Evolutionary conservation across 2,113 vertebrate species (phyloP).

Genomic region (Thalassoma bifasciatum): DNA sequence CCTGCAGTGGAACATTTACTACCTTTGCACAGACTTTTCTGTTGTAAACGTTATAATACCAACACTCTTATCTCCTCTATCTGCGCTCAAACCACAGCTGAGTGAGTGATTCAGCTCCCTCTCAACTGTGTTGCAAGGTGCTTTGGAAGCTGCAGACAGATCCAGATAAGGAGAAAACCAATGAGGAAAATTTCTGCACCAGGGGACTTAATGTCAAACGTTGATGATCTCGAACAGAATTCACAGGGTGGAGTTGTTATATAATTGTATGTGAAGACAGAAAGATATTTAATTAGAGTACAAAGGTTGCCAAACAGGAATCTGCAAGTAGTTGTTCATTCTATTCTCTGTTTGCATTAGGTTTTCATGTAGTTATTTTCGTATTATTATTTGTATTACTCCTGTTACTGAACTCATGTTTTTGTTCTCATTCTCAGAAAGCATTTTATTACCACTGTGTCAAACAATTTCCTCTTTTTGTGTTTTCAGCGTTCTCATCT

Average conservation of each 20-base stretch:
- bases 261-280: slow-evolving; percentile 4
- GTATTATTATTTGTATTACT: not conserved
- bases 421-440: slow-evolving; percentile 8
- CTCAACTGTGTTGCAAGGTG: not conserved
- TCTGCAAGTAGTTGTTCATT: not conserved
- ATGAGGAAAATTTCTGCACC: not conserved
- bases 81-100: too few species aligned
- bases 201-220: not conserved
- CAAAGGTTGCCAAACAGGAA: slow-evolving; percentile 38
- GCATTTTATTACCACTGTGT: slow-evolving; percentile 10
- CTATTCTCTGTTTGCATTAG: not conserved
- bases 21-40: not conserved
- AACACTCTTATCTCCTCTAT: not conserved
- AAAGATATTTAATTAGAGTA: slow-evolving; percentile 50
- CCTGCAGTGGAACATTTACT: not conserved
- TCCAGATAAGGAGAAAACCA: not conserved
- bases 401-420: not conserved
- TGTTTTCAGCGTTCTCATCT: slow-evolving; percentile 61
- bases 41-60: too few species aligned
- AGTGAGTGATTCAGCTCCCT: not conserved
- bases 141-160: not conserved
- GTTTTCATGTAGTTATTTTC: not conserved
- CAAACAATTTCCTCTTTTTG: slow-evolving; percentile 59
- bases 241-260: slow-evolving; percentile 19
- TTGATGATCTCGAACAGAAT: not conserved